Evolutionary conservation across 2,888 invertebrate species (phyloP).

Genomic region (Spilosoma lubricipeda): DNA sequence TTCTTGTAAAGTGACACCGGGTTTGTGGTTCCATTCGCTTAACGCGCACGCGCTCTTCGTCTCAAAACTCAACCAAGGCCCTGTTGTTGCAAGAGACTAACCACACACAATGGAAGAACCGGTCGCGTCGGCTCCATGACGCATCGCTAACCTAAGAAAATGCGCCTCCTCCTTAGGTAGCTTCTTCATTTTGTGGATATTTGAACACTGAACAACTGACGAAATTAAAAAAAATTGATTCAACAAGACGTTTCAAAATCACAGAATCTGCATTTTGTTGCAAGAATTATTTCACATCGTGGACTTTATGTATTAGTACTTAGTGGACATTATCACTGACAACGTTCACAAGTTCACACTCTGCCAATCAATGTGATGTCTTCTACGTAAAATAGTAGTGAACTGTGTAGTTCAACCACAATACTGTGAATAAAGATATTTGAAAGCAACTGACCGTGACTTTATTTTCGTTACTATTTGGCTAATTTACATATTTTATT

Average conservation of each 20-base stretch:
- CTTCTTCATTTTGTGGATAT: background rate
- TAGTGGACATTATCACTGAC: background rate
- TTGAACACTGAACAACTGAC: too few relatives aligned
- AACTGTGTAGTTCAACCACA: background rate
- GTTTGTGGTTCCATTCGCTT: constrained; percentile 61
- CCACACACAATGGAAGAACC: constrained; percentile 75
- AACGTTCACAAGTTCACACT: background rate
- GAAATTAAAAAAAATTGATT: background rate
- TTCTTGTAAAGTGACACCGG: constrained; percentile 76
- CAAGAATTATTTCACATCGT: background rate
- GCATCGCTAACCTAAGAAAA: constrained; percentile 70
- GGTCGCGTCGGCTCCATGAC: constrained; percentile 71
- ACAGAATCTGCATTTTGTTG: background rate
- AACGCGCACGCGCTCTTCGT: constrained; percentile 65
- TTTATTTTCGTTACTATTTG: constrained; percentile 8
- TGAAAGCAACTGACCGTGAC: background rate
- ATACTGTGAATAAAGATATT: background rate
- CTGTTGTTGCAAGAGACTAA: constrained; percentile 68
- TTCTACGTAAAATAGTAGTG: background rate
- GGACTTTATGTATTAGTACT: background rate
- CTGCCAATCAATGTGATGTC: background rate
- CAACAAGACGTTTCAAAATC: background rate
- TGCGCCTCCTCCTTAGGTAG: constrained; percentile 46
- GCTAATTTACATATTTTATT: background rate
- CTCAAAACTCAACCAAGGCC: constrained; percentile 72